Evolutionary conservation across 2,113 vertebrate species (phyloP), one percentile per base, ranked within the genome.

Genomic region (Anarhynchus alexandrinus): DNA sequence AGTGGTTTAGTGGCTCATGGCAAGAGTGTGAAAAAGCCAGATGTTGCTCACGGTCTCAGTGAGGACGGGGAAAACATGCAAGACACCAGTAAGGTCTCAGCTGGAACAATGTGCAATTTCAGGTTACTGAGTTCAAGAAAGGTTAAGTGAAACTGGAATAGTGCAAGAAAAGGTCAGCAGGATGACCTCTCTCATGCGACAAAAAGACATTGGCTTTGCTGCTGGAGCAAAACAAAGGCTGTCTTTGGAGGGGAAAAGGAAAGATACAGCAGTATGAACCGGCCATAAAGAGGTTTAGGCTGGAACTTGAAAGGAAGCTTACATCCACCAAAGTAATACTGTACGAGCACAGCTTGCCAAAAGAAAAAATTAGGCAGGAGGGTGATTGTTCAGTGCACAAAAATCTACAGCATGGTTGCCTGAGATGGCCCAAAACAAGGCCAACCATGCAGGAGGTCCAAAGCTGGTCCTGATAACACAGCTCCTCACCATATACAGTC

Each of bases 91-190:
- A 82, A 82, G 47, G 45, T 82, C 71, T 93, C 73, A 76, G 74
- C 43, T 82, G 58, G 51, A 94, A 69, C 4, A 36, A 59, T 1
- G 18, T 27, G 19, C 22, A 67, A 77, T 64, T 95, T 91, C 84
- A 96, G 82, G 87, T 94, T 90, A 72, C 36, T 5, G 30, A 69
- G 86, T 82, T 94, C 82, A 95, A 47, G 49, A 90, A 93, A 90
- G 89, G 49, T 90, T 90, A 95, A 85, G 70, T 65, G 81, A 93
- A 91, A 88, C 36, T 72, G 66, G 30, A 93, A 43, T 20, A 95
- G 58, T 43, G 61, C 81, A 93, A 87, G 59, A 61, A 55, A 87
- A 93, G 34, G 69, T 78, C 84, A 58, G 38, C 16, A 71, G 23
- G 55, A 89, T 76, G 69, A 96, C 93, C 91, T 38, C 88, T 92